Evolutionary conservation across 2,113 vertebrate genomes (phyloP), one percentile per base, ranked within the genome.

Genomic region (Polypterus bichir): DNA sequence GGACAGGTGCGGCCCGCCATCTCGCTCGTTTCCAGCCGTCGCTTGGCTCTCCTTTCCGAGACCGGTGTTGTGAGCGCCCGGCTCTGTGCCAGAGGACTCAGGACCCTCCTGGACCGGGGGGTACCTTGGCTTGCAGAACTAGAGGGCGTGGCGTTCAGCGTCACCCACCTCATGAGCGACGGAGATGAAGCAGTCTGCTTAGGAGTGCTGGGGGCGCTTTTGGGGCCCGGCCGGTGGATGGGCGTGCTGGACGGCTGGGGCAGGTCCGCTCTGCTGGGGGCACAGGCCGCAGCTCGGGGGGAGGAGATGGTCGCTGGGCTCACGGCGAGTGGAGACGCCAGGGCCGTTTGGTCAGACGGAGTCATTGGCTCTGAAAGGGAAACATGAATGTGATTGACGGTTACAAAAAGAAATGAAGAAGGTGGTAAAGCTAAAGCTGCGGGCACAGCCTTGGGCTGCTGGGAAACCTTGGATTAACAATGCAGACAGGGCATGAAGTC

Each of bases 81-180:
- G 67, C 69, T 80, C 71, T 88, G 88, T 10, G 81, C 81, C 69
- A 87, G 79, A 3, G 81, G 88, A 70, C 82, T 82, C n/a, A 91
- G 79, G 4, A 84, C 86, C 72, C 78, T 79, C 45, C 83, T 75
- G 5, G 80, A 52, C 7, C 51, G 4, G 51, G 51, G 51, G 51
- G 51, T 52, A 7, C 7, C 7, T 8, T 8, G 51, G 51, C 51
- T 52, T 57, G 80, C 79, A 8, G 81, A 83, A 5, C 74, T 78
- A 0, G 71, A 85, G 27, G 27, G 27, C 27, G 27, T 27, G 27
- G 27, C 27, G 60, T 79, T 84, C 7, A 76, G 81, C 3, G 86
- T 86, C 46, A 95, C 65, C 95, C 95, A 97, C 7, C 81, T 75
- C 69, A 77, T 82, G 73, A 97, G 91, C 4, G 93, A 90, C 53